Evolutionary conservation across 2,113 vertebrate species (phyloP), one percentile per base, ranked within the genome.

Genomic region (Machaerirhynchus nigripectus): DNA sequence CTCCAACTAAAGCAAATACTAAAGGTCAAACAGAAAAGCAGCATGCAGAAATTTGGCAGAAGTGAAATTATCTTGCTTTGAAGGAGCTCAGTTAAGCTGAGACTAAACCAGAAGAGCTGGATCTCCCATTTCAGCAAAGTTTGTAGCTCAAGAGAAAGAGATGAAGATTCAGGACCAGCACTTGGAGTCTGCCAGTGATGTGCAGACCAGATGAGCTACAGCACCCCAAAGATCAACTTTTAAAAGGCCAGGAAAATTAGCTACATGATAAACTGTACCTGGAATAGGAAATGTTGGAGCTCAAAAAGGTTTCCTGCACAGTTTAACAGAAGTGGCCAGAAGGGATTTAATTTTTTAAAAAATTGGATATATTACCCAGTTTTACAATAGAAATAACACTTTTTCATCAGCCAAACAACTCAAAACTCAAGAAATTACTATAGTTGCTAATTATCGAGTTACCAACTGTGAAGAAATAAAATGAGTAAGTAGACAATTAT

Each of bases 301-400:
- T 80, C 16, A 40, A 18, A 75, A 85, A 67, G 18, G 7, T 44
- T 77, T 47, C 7, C 10, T 55, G 30, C 13, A 56, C 15, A 47
- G 44, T 23, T 49, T 15, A 84, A 73, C 13, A 46, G 33, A 63
- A 53, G 14, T 30, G 15, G 13, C 21, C 64, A 84, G 12, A 57
- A 26, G 10, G 12, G 11, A 56, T 27, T 61, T 15, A 21, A 47
- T 47, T 50, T 6, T 52, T 52, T 44, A 44, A 44, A 44, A 10
- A 4, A 6, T 15, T 21, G n/a, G 20, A 22, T 8, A 4, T 13
- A 23, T 60, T 28, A 21, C 21, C 20, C 2, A 1, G 5, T 28
- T 49, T 57, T 16, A 18, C 16, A 55, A 23, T 19, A 7, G 33
- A 60, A 35, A 42, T 21, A 53, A 49, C 10, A 5, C 3, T 21